phyloP scores from a whole-genome alignment of 1,140 invertebrate genomes.

The Elymnias hypermnestra region DNA sequence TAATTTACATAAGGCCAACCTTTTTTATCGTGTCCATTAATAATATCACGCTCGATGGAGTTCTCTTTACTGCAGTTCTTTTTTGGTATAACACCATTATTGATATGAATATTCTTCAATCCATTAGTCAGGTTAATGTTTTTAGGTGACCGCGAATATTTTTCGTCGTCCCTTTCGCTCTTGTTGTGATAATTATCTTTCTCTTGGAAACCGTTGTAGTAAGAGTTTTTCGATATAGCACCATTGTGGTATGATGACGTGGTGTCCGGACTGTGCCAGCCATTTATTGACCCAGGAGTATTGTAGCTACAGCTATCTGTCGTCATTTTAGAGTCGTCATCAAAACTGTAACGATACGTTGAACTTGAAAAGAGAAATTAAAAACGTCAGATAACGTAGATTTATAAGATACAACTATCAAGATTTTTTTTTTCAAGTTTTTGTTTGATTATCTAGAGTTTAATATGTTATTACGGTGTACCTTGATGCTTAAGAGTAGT shows the following conservation, averaged over 20 bases:
- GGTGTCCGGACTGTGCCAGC: slow-evolving; percentile 71
- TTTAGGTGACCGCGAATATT: slow-evolving; percentile 54
- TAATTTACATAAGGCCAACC: slow-evolving; percentile 27
- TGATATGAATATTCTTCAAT: slow-evolving; percentile 62
- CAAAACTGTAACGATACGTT: slow-evolving; percentile 51
- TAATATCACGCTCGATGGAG: slow-evolving; percentile 49
- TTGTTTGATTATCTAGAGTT: no score
- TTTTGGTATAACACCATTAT: slow-evolving; percentile 58
- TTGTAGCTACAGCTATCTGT: slow-evolving; percentile 71
- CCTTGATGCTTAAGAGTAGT: no score
- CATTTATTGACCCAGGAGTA: slow-evolving; percentile 70
- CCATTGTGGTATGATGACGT: slow-evolving; percentile 56
- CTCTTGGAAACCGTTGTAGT: slow-evolving; percentile 58
- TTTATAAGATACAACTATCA: no score
- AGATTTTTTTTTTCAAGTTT: no score
- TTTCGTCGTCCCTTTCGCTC: slow-evolving; percentile 51
- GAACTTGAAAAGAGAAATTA: slow-evolving; percentile 5
- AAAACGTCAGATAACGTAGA: no score
- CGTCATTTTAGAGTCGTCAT: slow-evolving; percentile 75
- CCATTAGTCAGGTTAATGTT: slow-evolving; percentile 65
- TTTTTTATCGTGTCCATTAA: slow-evolving; percentile 60
- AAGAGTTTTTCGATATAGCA: slow-evolving; percentile 59
- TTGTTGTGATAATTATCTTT: slow-evolving; percentile 49
- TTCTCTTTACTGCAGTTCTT: slow-evolving; percentile 53
- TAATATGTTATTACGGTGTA: no score